These are phyloP conservation scores for Lepisosteus oculatus DNA, from an alignment of 2,113 vertebrate species.

Conservation along the genomic window DNA sequence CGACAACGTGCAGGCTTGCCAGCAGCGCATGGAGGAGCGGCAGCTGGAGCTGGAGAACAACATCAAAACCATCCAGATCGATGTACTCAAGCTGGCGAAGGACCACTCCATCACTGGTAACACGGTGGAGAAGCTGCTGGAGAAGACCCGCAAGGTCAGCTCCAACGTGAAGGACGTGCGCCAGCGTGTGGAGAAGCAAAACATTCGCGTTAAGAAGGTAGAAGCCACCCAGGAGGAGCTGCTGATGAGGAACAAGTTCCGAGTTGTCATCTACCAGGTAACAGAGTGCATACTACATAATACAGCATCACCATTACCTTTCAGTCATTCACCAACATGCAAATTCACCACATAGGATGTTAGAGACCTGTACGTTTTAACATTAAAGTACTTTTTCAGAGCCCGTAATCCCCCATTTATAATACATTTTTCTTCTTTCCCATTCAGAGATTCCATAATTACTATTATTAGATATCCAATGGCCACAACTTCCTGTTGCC, in stretches of 20 bases:
- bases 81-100: conserved; percentile 85
- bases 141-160: conserved; percentile 91
- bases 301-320: no score
- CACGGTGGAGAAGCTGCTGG: conserved; percentile 83
- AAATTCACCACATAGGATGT: no score
- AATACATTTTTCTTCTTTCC: no score
- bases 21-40: conserved; percentile 90
- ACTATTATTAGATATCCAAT: no score
- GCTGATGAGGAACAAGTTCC: conserved; percentile 91
- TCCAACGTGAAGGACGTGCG: conserved; percentile 90
- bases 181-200: conserved; percentile 85
- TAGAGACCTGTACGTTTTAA: no score
- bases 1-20: conserved; percentile 87
- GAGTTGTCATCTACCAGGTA: conserved; percentile 97
- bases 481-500: no score
- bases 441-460: no score
- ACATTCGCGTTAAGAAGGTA: conserved; percentile 78
- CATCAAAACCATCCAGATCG: conserved; percentile 85
- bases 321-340: no score
- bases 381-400: no score
- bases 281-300: conserved; percentile 11
- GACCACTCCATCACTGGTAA: conserved; percentile 79
- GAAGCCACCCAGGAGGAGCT: conserved; percentile 89
- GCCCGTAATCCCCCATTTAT: no score
- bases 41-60: conserved; percentile 84